These are phyloP conservation scores for Syngnathus scovelli DNA, from an alignment of 2,113 vertebrate species.

Conservation along the genomic window DNA sequence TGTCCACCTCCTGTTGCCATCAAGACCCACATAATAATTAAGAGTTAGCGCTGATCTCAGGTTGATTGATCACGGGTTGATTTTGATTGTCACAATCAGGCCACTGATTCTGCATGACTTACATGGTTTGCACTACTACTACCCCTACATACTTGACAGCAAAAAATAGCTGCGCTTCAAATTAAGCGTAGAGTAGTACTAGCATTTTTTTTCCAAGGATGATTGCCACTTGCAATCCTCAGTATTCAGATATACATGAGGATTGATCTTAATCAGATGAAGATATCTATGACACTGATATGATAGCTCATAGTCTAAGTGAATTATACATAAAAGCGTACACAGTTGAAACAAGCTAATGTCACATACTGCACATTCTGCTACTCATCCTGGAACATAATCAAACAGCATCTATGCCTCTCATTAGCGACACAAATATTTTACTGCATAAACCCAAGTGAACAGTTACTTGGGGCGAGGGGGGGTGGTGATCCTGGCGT, in stretches of 20 bases:
- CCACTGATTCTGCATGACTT: conserved; percentile 23
- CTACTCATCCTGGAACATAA: conserved; percentile 32
- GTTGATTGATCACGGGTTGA: background rate
- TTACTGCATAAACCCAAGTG: background rate
- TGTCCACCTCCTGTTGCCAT: background rate
- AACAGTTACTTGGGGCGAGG: background rate
- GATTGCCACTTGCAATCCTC: conserved; percentile 19
- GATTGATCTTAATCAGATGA: conserved; percentile 21
- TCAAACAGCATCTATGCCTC: conserved; percentile 16
- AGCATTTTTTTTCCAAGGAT: background rate
- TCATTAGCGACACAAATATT: conserved; percentile 18
- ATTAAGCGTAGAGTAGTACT: conserved; percentile 2
- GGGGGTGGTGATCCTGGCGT: no score
- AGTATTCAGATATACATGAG: conserved; percentile 31
- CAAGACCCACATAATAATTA: conserved; percentile 32
- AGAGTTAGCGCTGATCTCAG: conserved; percentile 26
- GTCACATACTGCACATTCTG: conserved; percentile 24
- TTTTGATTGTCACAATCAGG: conserved; percentile 21
- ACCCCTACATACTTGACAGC: conserved; percentile 12
- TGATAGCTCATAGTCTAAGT: conserved; percentile 27
- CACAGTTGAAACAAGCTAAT: conserved; percentile 27
- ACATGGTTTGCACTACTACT: conserved; percentile 14
- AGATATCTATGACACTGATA: conserved; percentile 30
- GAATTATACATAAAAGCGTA: conserved; percentile 20
- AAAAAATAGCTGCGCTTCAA: conserved; percentile 4